A percentile compares a stretch with the other conserved stretches of the same genome.
Evolutionary conservation across 2,888 invertebrate genomes (phyloP).

Genomic region (Tenthredo livida): DNA sequence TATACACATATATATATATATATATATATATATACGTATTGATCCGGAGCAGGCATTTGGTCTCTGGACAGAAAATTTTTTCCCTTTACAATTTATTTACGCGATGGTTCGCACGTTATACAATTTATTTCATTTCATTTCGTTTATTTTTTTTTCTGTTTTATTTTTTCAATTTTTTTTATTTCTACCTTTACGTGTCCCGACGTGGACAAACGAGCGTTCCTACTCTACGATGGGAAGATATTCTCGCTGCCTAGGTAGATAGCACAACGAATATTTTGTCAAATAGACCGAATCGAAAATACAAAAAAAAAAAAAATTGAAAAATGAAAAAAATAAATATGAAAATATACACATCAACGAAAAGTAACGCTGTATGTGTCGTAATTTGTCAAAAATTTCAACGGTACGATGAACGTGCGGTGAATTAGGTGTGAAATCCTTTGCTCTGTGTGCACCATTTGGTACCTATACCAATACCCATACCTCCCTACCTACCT

Average conservation of each 20-base stretch:
- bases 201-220: conserved; percentile 1
- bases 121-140: neutral
- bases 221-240: neutral
- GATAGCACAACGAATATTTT: neutral
- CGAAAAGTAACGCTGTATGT: neutral
- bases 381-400: conserved; percentile 15
- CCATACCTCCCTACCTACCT: neutral
- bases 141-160: neutral
- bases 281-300: neutral
- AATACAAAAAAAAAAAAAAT: neutral
- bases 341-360: neutral
- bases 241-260: neutral
- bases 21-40: conserved; percentile 19
- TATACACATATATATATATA: neutral
- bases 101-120: conserved; percentile 7
- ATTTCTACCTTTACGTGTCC: neutral
- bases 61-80: conserved; percentile 23
- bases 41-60: conserved; percentile 24
- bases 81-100: conserved; percentile 40
- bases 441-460: neutral
- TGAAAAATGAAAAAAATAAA: neutral
- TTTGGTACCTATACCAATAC: neutral
- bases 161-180: neutral
- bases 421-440: conserved; percentile 28
- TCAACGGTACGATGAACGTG: neutral